Evolutionary conservation across 2,888 invertebrate species (phyloP), one percentile per base, ranked within the genome.

Genomic region (Pollenia angustigena): DNA sequence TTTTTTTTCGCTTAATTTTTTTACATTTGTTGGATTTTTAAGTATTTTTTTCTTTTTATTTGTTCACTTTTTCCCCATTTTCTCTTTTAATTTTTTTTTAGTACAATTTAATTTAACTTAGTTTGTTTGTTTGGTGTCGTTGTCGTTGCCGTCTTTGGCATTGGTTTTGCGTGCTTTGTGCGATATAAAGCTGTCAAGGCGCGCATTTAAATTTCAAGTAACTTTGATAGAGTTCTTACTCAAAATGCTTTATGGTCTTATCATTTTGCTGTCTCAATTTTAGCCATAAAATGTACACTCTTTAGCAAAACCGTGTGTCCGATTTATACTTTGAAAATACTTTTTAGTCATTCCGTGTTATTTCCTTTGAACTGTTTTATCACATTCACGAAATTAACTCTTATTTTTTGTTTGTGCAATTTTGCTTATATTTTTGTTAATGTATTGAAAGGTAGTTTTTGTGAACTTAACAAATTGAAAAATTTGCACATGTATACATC

Each of bases 151-250:
- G 44, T 76, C 58, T 52, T 69, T 68, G 78, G 74, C 75, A 76
- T 44, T 68, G 80, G 60, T 83, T 72, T 81, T 87, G 88, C 88
- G 88, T 88, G 88, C 83, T 68, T 81, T 84, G 58, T 54, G 58
- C 87, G 88, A 88, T 88, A 88, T 82, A 72, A 81, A 88, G 85
- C 88, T 87, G 88, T 87, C 87, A 88, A 85, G 81, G 88, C 83
- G 87, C 88, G 84, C 84, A 85, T 88, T 87, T 87, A 79, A 87
- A 87, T 88, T 88, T 79, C 81, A 78, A 72, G 71, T 72, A 86
- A 81, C 78, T 75, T 66, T 80, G 81, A 85, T 85, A 78, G 64
- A 79, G 81, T 78, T 71, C 6, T 81, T 80, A 66, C 42, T 85
- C 72, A 81, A 87, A 84, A 84, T 83, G 80, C 74, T 83, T 87